Conservation (phyloP, 2,113 vertebrate species). For the Stegostoma tigrinum region DNA sequence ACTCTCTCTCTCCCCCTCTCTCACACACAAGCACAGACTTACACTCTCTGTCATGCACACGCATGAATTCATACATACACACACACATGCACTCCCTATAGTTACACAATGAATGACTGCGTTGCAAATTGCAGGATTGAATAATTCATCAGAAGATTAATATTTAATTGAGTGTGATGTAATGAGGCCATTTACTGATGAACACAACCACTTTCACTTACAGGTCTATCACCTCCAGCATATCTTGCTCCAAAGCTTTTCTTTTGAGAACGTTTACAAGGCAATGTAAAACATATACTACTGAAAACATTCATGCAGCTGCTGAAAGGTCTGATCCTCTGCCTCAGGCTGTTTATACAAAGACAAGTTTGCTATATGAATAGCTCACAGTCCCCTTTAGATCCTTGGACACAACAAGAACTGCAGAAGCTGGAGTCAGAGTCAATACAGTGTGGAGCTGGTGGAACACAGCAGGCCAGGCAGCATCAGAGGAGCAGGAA, state of each 20-base stretch:
- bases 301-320: not conserved
- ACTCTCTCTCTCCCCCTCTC: no score
- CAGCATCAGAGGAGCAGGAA: no score
- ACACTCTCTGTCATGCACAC: no score
- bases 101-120: not conserved
- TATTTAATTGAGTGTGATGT: not conserved
- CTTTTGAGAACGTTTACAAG: not conserved
- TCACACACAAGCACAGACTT: no score
- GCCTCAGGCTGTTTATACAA: not conserved
- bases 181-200: not conserved
- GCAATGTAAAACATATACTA: not conserved
- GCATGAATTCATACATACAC: no score
- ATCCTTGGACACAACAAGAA: not conserved
- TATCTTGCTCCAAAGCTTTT: not conserved
- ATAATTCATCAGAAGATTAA: not conserved
- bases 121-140: not conserved
- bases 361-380: not conserved
- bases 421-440: no score
- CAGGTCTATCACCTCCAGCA: not conserved
- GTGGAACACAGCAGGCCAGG: no score
- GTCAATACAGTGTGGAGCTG: no score
- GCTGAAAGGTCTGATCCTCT: not conserved
- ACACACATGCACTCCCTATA: not conserved
- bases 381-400: not conserved
- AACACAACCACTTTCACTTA: not conserved